phyloP scores from a whole-genome alignment of 2,797 vertebrate species.

The Danio tinwini region DNA sequence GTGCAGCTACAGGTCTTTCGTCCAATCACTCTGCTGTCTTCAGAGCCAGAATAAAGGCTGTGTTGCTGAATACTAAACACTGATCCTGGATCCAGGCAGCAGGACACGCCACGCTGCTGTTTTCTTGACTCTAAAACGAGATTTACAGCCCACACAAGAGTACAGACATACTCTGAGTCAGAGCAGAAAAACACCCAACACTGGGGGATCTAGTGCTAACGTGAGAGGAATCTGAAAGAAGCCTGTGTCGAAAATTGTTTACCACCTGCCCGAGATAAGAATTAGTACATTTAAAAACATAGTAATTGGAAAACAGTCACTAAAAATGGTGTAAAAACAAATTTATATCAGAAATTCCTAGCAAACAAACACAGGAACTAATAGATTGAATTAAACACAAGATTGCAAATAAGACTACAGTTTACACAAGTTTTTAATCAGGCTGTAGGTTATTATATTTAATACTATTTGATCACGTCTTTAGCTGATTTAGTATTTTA shows the following conservation, averaged over 20 bases:
- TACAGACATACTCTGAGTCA: neutral
- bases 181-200: neutral
- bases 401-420: no score
- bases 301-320: neutral
- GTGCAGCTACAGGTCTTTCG: slow-evolving; percentile 48
- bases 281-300: neutral
- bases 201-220: neutral
- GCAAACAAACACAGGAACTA: no score
- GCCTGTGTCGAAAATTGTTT: neutral
- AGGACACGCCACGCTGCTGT: slow-evolving; percentile 2
- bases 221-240: slow-evolving; percentile 5
- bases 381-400: no score
- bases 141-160: slow-evolving; percentile 14
- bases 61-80: slow-evolving; percentile 56
- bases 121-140: slow-evolving; percentile 27
- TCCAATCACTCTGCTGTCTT: slow-evolving; percentile 60
- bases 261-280: neutral
- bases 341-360: no score
- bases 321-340: no score
- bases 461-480: no score
- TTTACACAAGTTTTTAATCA: no score
- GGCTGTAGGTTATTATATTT: no score
- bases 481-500: no score
- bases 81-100: slow-evolving; percentile 15
- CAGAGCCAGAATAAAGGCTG: slow-evolving; percentile 42